Percentiles rank a stretch among this genome's conserved stretches.
phyloP scores from a whole-genome alignment of 1,140 invertebrate genomes.

The Antheraea mylitta region DNA sequence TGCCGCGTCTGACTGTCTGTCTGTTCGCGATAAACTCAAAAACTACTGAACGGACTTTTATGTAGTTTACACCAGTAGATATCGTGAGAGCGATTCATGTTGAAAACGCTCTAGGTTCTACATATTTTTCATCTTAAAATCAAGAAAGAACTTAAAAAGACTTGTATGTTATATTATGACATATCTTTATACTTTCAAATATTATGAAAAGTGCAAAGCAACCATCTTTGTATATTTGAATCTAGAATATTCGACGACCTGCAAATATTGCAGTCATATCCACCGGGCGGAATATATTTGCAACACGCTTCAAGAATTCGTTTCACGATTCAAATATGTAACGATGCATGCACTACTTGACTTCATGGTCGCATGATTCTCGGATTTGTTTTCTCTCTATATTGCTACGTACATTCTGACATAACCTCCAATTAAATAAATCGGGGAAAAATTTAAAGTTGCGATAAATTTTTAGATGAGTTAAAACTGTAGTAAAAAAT shows the following conservation, averaged over 20 bases:
- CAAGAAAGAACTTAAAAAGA: too few relatives aligned
- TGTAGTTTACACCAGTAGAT: too few relatives aligned
- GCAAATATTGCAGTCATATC: neutral
- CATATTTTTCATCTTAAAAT: too few relatives aligned
- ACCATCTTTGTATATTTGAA: neutral
- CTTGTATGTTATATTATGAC: too few relatives aligned
- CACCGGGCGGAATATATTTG: neutral
- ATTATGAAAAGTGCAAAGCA: neutral
- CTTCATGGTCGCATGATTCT: neutral
- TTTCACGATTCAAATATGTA: neutral
- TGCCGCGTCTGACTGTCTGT: too few relatives aligned
- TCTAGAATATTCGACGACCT: neutral
- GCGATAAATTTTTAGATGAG: neutral
- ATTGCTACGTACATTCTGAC: neutral
- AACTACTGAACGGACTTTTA: too few relatives aligned
- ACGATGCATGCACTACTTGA: neutral
- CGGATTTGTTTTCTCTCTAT: neutral
- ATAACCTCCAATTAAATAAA: neutral
- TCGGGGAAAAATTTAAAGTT: neutral
- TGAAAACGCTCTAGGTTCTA: too few relatives aligned
- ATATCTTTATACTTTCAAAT: neutral
- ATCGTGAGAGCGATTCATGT: too few relatives aligned
- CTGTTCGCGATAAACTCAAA: too few relatives aligned
- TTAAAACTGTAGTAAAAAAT: too few relatives aligned
- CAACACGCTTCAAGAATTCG: neutral